These are phyloP conservation scores for Picus viridis DNA, from an alignment of 2,797 vertebrate species.

Conservation along the genomic window DNA sequence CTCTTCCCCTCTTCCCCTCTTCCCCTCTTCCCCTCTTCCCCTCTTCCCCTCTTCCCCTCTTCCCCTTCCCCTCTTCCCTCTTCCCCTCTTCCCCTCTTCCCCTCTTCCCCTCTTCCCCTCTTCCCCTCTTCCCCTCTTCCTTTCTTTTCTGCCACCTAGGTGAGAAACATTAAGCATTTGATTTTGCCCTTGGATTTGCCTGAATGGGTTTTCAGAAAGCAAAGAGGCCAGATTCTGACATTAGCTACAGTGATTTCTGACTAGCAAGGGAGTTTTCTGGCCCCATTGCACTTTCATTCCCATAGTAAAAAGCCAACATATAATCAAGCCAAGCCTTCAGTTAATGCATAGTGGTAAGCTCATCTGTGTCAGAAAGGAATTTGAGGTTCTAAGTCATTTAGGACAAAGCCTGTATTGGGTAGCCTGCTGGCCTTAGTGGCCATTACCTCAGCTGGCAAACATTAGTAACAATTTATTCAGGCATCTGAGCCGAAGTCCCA, in stretches of 20 bases:
- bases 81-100: too few relatives aligned
- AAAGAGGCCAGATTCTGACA: neutral
- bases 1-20: too few relatives aligned
- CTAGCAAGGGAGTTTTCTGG: neutral
- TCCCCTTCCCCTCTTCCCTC: too few relatives aligned
- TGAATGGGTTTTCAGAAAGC: neutral
- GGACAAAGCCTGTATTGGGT: neutral
- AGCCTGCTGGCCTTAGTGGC: neutral
- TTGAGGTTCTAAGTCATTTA: neutral
- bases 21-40: too few relatives aligned
- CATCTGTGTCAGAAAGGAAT: neutral
- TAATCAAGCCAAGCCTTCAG: neutral
- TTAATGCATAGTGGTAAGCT: neutral
- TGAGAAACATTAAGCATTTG: neutral
- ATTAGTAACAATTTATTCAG: constrained; percentile 9
- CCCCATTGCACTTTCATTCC: neutral
- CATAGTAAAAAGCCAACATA: neutral
- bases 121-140: neutral
- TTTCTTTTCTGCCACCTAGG: neutral
- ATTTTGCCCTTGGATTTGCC: neutral
- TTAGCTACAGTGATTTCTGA: neutral
- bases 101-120: neutral
- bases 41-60: too few relatives aligned
- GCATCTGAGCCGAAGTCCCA: neutral
- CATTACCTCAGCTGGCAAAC: constrained; percentile 23